Evolutionary conservation across 2,888 invertebrate genomes (phyloP).

Genomic region (Xestoiulus laeticollis): DNA sequence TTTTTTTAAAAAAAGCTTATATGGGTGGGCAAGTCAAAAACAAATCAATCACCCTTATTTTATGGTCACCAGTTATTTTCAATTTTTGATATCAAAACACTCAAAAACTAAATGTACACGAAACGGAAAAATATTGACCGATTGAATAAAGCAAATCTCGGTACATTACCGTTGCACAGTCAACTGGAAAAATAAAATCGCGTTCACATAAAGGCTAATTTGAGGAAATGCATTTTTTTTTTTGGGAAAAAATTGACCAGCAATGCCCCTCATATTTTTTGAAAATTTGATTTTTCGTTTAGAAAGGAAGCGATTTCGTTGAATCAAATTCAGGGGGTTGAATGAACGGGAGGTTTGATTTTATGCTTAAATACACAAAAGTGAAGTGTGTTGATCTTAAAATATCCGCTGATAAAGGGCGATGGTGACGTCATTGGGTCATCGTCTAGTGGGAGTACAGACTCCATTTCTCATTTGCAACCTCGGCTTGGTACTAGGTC

Average conservation of each 20-base stretch:
- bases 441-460: neutral
- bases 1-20: too few relatives aligned
- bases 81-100: neutral
- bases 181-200: constrained; percentile 10
- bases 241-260: neutral
- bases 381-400: constrained; percentile 20
- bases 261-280: neutral
- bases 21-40: too few relatives aligned
- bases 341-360: neutral
- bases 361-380: constrained; percentile 24
- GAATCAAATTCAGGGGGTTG: constrained; percentile 16
- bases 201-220: constrained; percentile 10
- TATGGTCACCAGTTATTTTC: neutral
- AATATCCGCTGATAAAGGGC: neutral
- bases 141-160: constrained; percentile 7
- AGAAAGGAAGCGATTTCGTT: neutral
- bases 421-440: neutral
- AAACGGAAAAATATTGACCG: neutral
- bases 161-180: neutral
- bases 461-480: neutral
- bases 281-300: neutral
- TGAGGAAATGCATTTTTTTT: constrained; percentile 2
- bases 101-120: neutral
- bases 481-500: neutral
- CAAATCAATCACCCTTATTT: neutral